Conservation (phyloP, 1,140 invertebrate species). For the Fopius arisanus region DNA sequence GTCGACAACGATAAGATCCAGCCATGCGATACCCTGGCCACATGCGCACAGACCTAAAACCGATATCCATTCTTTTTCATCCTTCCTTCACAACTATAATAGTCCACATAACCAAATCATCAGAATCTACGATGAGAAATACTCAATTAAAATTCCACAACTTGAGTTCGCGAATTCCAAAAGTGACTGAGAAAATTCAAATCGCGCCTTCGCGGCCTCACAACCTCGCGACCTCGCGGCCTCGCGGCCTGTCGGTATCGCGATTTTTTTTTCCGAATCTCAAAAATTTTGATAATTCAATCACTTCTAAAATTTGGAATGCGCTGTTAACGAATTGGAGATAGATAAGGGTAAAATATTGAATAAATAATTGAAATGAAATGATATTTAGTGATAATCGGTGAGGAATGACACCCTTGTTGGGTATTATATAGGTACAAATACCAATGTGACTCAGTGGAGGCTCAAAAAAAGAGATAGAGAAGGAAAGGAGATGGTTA, state of each 20-base stretch:
- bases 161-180: no score
- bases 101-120: not conserved
- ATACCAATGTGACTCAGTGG: constrained; percentile 40
- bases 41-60: constrained; percentile 3
- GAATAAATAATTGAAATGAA: not conserved
- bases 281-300: no score
- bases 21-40: constrained; percentile 40
- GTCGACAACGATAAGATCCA: constrained; percentile 49
- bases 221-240: no score
- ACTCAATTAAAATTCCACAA: no score
- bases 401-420: constrained; percentile 4
- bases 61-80: constrained; percentile 28
- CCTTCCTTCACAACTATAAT: constrained; percentile 8
- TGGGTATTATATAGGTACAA: constrained; percentile 29
- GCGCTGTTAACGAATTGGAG: no score
- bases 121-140: not conserved
- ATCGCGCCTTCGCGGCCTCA: no score
- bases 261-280: no score
- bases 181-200: no score
- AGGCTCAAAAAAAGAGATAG: constrained; percentile 18
- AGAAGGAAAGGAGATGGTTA: constrained; percentile 52
- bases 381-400: constrained; percentile 2
- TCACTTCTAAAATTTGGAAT: no score
- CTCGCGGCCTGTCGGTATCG: no score
- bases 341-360: no score